Evolutionary conservation across 2,113 vertebrate genomes (phyloP).

Genomic region (Oriolus oriolus): DNA sequence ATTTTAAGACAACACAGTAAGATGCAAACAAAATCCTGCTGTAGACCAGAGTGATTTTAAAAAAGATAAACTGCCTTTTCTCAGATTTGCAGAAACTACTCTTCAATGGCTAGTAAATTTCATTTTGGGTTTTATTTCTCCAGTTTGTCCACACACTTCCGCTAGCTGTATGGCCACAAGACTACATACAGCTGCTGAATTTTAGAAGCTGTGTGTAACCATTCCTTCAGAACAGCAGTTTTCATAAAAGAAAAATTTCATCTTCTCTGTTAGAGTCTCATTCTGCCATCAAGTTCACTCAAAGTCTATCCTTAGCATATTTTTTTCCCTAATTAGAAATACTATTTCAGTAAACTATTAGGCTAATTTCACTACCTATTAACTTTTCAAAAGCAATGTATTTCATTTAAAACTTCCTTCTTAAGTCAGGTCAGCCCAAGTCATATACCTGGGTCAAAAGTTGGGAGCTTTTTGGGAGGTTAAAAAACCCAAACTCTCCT

Average conservation of each 20-base stretch:
- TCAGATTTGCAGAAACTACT: background rate
- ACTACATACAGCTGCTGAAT: background rate
- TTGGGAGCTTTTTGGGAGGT: accelerated
- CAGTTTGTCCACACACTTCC: background rate
- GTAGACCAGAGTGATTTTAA: background rate
- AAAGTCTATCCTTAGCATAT: background rate
- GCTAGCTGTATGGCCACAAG: background rate
- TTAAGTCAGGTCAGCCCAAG: background rate
- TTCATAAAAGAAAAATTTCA: background rate
- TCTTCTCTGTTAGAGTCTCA: background rate
- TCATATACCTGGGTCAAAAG: background rate
- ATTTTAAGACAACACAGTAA: background rate
- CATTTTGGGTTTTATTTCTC: background rate
- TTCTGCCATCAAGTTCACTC: background rate
- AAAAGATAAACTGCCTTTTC: background rate
- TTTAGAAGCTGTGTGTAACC: background rate
- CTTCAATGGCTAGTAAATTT: constrained; percentile 18
- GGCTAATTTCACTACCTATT: background rate
- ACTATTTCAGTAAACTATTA: background rate
- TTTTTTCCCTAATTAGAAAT: background rate
- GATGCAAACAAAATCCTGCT: background rate
- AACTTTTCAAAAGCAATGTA: background rate
- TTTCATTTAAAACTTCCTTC: background rate
- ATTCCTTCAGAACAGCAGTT: background rate
- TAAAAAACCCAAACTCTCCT: background rate